Conservation (phyloP, 1,140 invertebrate species). For the Ostrea denselamellosa region DNA sequence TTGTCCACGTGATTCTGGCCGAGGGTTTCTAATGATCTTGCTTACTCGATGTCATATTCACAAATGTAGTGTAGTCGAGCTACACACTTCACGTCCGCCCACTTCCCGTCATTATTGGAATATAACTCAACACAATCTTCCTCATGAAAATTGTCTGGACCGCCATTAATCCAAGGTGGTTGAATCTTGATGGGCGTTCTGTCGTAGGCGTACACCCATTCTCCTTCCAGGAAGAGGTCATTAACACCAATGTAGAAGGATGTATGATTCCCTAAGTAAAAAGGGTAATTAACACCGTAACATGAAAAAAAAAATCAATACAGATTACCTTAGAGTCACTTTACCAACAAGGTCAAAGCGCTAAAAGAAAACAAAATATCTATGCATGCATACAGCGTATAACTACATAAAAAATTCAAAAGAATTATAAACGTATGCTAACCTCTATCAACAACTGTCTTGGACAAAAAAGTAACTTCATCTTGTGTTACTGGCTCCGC, state of each 20-base stretch:
- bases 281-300: neutral
- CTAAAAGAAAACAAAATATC: no score
- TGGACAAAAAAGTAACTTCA: neutral
- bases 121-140: neutral
- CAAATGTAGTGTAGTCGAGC: neutral
- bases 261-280: neutral
- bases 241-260: constrained; percentile 5
- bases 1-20: no score
- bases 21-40: neutral
- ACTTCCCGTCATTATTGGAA: neutral
- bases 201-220: constrained; percentile 5
- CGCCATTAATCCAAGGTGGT: neutral
- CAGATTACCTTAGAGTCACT: no score
- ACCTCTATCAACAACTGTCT: neutral
- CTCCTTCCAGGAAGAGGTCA: neutral
- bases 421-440: neutral
- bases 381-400: no score
- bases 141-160: neutral
- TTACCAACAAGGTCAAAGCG: no score
- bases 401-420: neutral
- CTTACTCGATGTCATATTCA: constrained; percentile 16
- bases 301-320: neutral
- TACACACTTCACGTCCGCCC: neutral
- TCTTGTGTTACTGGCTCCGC: constrained; percentile 9
- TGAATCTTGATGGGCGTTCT: neutral